A percentile compares a stretch with the other conserved stretches of the same genome.
Conservation (phyloP, 2,888 invertebrate genomes). For the Chalcosyrphus nemorum region DNA sequence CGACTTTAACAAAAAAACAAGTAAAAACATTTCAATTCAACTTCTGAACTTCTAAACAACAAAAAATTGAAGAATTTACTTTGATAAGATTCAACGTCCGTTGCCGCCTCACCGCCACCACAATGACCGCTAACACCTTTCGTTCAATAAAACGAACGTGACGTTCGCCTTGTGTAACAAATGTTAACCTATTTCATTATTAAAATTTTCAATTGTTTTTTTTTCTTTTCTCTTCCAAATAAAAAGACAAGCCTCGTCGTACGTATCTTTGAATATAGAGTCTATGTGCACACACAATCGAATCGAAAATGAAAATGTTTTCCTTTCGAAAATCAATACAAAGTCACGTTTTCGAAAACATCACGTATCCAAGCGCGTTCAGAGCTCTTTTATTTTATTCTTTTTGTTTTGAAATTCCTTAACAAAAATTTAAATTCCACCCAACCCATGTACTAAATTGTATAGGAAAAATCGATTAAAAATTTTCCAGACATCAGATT, state of each 20-base stretch:
- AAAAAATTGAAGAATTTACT: not conserved
- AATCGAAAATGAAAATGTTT: constrained; percentile 70
- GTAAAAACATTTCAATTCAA: constrained; percentile 18
- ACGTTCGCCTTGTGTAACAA: constrained; percentile 55
- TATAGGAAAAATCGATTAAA: constrained; percentile 55
- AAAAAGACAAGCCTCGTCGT: not conserved
- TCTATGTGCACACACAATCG: constrained; percentile 39
- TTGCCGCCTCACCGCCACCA: constrained; percentile 16
- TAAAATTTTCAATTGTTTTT: constrained; percentile 59
- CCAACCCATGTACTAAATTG: not conserved
- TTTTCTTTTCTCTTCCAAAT: not conserved
- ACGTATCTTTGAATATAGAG: not conserved
- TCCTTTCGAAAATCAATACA: constrained; percentile 80
- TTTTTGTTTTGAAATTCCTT: constrained; percentile 41
- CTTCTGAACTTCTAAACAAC: constrained; percentile 33
- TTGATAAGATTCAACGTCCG: constrained; percentile 4
- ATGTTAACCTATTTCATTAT: constrained; percentile 74
- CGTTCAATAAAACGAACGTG: constrained; percentile 58
- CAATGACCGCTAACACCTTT: constrained; percentile 74
- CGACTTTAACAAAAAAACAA: no score
- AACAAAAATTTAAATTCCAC: constrained; percentile 46
- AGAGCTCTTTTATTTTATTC: constrained; percentile 17
- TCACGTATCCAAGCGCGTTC: constrained; percentile 77
- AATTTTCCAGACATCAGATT: constrained; percentile 59
- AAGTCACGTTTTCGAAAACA: constrained; percentile 82